Evolutionary conservation across 1,140 invertebrate species (phyloP), one percentile per base, ranked within the genome.

Genomic region (Leguminivora glycinivorella): DNA sequence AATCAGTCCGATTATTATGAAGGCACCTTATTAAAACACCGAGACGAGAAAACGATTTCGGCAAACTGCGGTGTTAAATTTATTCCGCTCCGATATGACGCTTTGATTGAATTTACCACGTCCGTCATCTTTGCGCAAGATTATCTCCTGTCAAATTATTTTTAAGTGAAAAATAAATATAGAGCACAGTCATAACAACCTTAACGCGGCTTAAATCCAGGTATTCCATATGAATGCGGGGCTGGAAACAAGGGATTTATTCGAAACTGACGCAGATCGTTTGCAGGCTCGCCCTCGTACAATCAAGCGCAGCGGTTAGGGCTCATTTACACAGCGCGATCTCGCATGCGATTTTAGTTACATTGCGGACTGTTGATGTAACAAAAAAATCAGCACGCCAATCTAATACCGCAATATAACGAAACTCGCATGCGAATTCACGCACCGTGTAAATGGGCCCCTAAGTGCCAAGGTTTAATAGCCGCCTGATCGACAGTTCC

Each of bases 391-490:
- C n/a, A n/a, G n/a, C n/a, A n/a, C n/a, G n/a, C n/a, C n/a, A n/a
- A n/a, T n/a, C n/a, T n/a, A n/a, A n/a, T n/a, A n/a, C n/a, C n/a
- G n/a, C n/a, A n/a, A n/a, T n/a, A n/a, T n/a, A n/a, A n/a, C n/a
- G n/a, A n/a, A n/a, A n/a, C n/a, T n/a, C n/a, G n/a, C n/a, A n/a
- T n/a, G n/a, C n/a, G n/a, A n/a, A n/a, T n/a, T n/a, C n/a, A n/a
- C n/a, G n/a, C n/a, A n/a, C n/a, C n/a, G n/a, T n/a, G n/a, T n/a
- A n/a, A n/a, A n/a, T n/a, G n/a, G n/a, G n/a, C n/a, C n/a, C 72
- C 34, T 70, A 73, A 77, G 75, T 82, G 77, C 68, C 73, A 84
- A 78, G 74, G 74, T 76, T 78, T 87, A 84, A 85, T 83, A 80
- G 73, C 72, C 71, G 73, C 72, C 71, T 81, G 82, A 87, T 83